Evolutionary conservation across 2,888 invertebrate species (phyloP), one percentile per base, ranked within the genome.

Genomic region (Eilema depressum): DNA sequence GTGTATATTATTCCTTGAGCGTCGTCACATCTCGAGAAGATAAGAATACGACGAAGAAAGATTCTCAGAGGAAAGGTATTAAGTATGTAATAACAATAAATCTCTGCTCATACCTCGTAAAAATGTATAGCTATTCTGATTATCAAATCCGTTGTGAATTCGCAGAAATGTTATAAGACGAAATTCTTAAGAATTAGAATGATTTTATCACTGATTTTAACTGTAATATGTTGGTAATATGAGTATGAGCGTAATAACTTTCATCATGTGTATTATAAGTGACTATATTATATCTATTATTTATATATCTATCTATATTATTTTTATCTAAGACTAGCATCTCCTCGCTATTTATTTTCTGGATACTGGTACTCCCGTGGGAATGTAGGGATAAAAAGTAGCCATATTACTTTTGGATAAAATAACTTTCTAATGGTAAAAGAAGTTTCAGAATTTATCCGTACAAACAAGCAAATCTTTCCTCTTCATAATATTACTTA

Each of bases 21-120:
- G 8, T 3, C 53, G 53, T n/a, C 2, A 47, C 14, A 14, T 37
- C 12, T 20, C 47, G 20, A 47, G 47, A 0, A 74, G 62, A 68
- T 68, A 69, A 62, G 28, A 53, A 70, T 72, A 63, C 68, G 77
- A 74, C 70, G 53, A 71, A 74, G 66, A 37, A 5, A 14, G 17
- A 59, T 59, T 73, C 67, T 33, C 28, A 71, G 68, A 65, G 65
- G 65, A 26, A 59, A 59, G 26, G 53, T 69, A 73, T 79, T 79
- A 74, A 81, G 60, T 8, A 26, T 60, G 71, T 33, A 75, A 79
- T 83, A 79, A 79, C 69, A 66, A 82, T 82, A 82, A 82, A 83
- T 83, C 81, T 76, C 57, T 30, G 66, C 67, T 81, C 77, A 77
- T 83, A 74, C 77, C 71, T 73, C 75, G 79, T 81, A 81, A 78